Evolutionary conservation across 1,140 invertebrate species (phyloP), one percentile per base, ranked within the genome.

Genomic region (Tigriopus japonicus): DNA sequence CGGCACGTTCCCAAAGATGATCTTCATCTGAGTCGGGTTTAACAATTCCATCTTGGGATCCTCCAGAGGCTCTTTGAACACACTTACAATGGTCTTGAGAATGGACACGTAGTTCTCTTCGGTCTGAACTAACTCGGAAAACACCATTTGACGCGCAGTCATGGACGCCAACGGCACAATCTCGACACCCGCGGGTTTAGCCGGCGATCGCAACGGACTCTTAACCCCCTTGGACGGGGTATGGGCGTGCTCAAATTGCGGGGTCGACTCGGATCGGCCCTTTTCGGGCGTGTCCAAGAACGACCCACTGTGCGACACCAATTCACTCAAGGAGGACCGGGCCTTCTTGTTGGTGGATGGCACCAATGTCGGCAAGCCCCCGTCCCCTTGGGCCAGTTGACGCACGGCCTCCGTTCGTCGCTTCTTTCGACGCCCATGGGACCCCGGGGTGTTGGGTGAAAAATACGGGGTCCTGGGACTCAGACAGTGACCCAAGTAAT

Each of bases 81-180:
- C 78, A 88, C 95, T 67, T 12, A 77, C 70, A 62, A 98, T 90
- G 45, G 89, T 95, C 66, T 87, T 80, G 61, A 98, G 77, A 67
- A 97, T 94, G 54, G 82, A 82, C 51, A 97, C 89, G 76, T 98
- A 98, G 77, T 97, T 98, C 40, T 81, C 86, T 73, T 98, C 94
- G 9, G 94, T 98, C 71, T 95, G 87, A 35, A 90, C 79, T 52
- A 98, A 75, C 73, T 98, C 93, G 70, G 87, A 79, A 67, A 94
- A 93, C 42, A 91, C 86, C 74, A 87, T 84, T 68, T 87, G 83
- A 52, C 89, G 74, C 1, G 83, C 78, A 15, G 86, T 84, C 66
- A 85, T 75, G 65, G 79, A 72, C 69, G 68, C 69, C 1, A 71
- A 9, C 3, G 28, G 28, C 28, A 35, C 28, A 35, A 35, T 9